phyloP scores from a whole-genome alignment of 2,888 invertebrate species.

The Sussaba pulchella region DNA sequence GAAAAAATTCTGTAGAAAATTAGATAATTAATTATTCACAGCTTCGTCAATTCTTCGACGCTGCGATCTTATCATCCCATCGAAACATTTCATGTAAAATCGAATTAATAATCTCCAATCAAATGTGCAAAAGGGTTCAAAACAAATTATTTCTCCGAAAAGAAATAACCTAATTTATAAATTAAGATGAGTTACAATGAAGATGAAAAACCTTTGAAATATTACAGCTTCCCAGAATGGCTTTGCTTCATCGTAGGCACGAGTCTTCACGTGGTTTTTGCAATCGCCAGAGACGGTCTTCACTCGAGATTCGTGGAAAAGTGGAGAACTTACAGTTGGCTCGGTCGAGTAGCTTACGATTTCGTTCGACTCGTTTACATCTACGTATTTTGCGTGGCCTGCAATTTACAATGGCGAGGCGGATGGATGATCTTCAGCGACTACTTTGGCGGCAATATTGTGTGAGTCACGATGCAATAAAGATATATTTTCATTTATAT shows the following conservation, averaged over 20 bases:
- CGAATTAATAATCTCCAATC: too few species aligned
- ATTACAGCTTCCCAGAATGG: constrained; percentile 84
- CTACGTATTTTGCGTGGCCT: constrained; percentile 85
- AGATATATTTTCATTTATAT: background rate
- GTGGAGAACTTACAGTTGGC: constrained; percentile 60
- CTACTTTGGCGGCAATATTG: constrained; percentile 69
- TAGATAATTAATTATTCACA: too few species aligned
- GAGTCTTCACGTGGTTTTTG: constrained; percentile 86
- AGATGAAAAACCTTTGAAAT: constrained; percentile 22
- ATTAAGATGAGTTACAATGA: background rate
- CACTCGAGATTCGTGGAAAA: constrained; percentile 69
- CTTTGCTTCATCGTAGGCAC: constrained; percentile 85
- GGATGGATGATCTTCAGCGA: constrained; percentile 84
- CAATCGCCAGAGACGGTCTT: constrained; percentile 78
- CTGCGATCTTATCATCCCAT: too few species aligned
- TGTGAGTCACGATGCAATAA: constrained; percentile 57
- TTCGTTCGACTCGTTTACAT: constrained; percentile 82
- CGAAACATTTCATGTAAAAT: too few species aligned
- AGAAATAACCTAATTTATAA: background rate
- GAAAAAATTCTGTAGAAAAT: too few species aligned
- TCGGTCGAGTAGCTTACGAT: constrained; percentile 60
- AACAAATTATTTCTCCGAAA: background rate
- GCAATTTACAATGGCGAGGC: constrained; percentile 86
- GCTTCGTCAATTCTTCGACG: too few species aligned
- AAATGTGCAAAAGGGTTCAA: too few species aligned